These are phyloP conservation scores for Tetrao urogallus DNA, from an alignment of 2,113 vertebrate genomes.

Conservation along the genomic window DNA sequence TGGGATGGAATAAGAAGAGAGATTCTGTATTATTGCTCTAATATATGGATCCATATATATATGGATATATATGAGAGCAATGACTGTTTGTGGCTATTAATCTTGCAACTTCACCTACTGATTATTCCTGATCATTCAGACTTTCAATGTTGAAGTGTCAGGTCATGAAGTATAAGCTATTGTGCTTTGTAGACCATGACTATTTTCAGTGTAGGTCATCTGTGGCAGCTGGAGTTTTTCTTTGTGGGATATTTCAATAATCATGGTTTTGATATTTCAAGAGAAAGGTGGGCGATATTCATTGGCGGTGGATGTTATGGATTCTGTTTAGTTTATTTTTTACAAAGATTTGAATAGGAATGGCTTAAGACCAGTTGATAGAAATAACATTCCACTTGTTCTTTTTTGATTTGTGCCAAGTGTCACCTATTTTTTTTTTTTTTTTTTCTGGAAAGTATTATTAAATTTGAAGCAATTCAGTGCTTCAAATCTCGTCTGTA, in stretches of 20 bases:
- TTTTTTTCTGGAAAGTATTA: not conserved
- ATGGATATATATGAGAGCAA: not conserved
- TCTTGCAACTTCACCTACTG: not conserved
- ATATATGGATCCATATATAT: not conserved
- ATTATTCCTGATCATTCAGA: slow-evolving; percentile 20
- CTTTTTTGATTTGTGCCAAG: not conserved
- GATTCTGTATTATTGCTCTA: not conserved
- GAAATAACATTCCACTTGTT: not conserved
- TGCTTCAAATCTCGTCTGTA: not conserved
- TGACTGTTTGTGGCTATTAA: slow-evolving; percentile 10
- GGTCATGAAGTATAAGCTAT: not conserved
- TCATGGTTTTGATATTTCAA: not conserved
- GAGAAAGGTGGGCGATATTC: not conserved
- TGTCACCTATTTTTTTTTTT: not conserved
- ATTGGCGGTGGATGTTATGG: not conserved
- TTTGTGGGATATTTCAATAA: not conserved
- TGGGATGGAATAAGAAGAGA: not conserved
- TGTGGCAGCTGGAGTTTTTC: not conserved
- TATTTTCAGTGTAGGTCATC: not conserved
- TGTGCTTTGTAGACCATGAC: not conserved
- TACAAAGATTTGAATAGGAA: not conserved
- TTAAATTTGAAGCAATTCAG: not conserved
- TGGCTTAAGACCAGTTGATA: not conserved
- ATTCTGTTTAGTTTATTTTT: not conserved
- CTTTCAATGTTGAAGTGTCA: not conserved